A percentile compares a stretch with the other conserved stretches of the same genome.
Conservation (phyloP, 1,140 invertebrate genomes). For the Musca vetustissima region DNA sequence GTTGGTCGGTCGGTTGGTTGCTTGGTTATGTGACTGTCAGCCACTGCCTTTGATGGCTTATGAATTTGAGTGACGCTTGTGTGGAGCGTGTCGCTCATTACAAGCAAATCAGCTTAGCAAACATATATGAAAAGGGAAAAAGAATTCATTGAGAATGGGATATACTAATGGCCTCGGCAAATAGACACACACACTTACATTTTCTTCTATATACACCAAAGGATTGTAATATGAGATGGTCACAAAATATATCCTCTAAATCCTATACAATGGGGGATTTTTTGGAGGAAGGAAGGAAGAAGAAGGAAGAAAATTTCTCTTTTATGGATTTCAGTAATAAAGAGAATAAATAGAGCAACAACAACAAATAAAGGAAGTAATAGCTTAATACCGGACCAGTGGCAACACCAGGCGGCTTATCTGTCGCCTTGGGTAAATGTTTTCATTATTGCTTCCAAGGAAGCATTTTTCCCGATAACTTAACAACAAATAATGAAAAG, state of each 20-base stretch:
- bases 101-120: conserved; percentile 16
- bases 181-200: background rate
- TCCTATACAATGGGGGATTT: too few species aligned
- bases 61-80: too few species aligned
- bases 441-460: too few species aligned
- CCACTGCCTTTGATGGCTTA: too few species aligned
- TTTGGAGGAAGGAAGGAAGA: too few species aligned
- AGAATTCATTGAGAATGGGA: background rate
- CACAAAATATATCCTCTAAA: too few species aligned
- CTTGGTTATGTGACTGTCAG: too few species aligned
- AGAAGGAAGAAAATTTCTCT: background rate
- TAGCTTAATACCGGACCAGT: conserved; percentile 4
- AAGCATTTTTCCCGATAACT: too few species aligned
- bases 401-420: too few species aligned
- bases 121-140: background rate
- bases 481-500: background rate
- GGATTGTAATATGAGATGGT: conserved; percentile 7
- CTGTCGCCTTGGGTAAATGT: too few species aligned
- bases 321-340: conserved; percentile 5
- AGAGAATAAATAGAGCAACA: background rate
- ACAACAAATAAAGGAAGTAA: background rate
- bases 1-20: too few species aligned
- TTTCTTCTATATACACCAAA: background rate
- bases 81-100: conserved; percentile 16
- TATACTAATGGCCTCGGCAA: background rate